These are phyloP conservation scores for Apamea anceps DNA, from an alignment of 2,888 invertebrate genomes.

Conservation along the genomic window DNA sequence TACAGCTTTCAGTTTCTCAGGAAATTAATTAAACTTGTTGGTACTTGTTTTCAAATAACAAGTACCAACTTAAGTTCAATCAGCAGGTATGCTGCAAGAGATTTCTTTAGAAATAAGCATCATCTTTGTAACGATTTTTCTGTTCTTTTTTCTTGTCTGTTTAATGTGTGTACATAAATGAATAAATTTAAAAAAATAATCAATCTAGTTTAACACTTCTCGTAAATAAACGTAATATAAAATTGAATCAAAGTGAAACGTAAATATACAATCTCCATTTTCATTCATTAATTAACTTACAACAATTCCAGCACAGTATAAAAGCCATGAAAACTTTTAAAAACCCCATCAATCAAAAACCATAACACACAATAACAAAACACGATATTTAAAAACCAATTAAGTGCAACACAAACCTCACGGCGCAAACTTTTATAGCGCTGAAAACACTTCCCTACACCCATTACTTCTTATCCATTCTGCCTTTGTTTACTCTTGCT, in stretches of 20 bases:
- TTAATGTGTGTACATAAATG: too few relatives aligned
- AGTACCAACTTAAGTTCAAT: neutral
- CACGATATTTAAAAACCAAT: conserved; percentile 55
- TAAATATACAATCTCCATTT: too few relatives aligned
- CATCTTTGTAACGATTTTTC: too few relatives aligned
- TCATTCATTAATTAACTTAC: neutral
- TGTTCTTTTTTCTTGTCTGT: too few relatives aligned
- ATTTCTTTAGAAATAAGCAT: too few relatives aligned
- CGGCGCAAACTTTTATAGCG: conserved; percentile 40
- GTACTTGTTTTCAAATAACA: too few relatives aligned
- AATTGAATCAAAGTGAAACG: neutral
- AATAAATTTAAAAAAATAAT: too few relatives aligned
- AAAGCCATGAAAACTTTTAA: neutral
- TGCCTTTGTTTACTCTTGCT: conserved; percentile 63
- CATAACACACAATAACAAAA: conserved; percentile 6
- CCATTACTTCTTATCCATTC: conserved; percentile 58
- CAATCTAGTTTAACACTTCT: neutral
- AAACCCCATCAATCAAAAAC: conserved; percentile 16
- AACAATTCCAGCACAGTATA: neutral
- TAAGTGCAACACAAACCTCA: conserved; percentile 42
- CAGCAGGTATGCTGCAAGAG: too few relatives aligned
- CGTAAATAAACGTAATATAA: neutral
- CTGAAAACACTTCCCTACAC: conserved; percentile 44
- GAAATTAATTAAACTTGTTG: neutral
- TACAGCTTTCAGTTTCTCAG: neutral